Conservation (phyloP, 2,113 vertebrate species). For the Rhea pennata region DNA sequence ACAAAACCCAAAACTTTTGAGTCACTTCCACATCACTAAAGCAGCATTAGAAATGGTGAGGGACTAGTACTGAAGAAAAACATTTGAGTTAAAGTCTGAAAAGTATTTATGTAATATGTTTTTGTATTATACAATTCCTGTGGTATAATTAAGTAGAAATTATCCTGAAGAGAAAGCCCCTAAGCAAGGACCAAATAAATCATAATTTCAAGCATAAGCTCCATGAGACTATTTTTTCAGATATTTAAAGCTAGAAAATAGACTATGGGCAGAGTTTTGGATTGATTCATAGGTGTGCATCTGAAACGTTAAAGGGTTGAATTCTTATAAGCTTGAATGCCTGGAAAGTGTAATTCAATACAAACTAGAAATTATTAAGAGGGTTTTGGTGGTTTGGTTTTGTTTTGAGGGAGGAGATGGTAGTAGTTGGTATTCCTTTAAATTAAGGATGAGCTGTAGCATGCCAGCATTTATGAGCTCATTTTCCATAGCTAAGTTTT, state of each 20-base stretch:
- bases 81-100: neutral
- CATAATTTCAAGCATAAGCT: neutral
- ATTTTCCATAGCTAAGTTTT: neutral
- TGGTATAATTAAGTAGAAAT: neutral
- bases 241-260: neutral
- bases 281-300: neutral
- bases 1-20: neutral
- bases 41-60: neutral
- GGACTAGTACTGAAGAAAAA: neutral
- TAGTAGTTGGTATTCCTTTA: neutral
- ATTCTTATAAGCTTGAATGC: neutral
- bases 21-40: neutral
- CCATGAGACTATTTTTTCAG: neutral
- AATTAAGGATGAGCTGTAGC: neutral
- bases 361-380: neutral
- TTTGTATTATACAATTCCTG: neutral
- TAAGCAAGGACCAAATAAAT: neutral
- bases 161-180: neutral
- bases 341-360: neutral
- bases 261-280: neutral
- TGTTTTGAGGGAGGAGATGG: neutral
- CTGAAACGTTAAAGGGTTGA: neutral
- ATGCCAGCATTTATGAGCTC: neutral
- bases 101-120: neutral
- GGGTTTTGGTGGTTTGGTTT: neutral